Evolutionary conservation across 2,113 vertebrate genomes (phyloP), one percentile per base, ranked within the genome.

Genomic region (Jacana jacana): DNA sequence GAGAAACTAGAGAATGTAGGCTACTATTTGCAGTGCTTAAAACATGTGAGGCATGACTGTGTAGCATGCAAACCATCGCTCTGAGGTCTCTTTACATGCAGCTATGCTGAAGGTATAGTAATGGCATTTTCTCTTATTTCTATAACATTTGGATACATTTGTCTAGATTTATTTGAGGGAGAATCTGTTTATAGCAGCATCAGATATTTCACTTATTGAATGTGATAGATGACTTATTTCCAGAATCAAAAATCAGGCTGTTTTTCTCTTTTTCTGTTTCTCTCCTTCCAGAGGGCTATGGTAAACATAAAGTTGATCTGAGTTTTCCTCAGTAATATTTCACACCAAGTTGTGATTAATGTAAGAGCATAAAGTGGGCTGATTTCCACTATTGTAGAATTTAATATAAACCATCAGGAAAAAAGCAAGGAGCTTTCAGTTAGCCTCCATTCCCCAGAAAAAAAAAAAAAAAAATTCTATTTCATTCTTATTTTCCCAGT

Each of bases 11-110:
- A 76, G 82, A 88, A 97, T 93, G 93, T 89, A 94, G 91, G 86
- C 86, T 93, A 66, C 83, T 94, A 84, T 93, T 97, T 96, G 93
- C 91, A 94, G 81, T 97, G 93, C 73, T 94, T 94, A 94, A 95
- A 95, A 92, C 91, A 92, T 94, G 73, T 46, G 39, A 97, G 86
- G 92, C 92, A 92, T 95, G 91, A 84, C 81, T 84, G 58, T 92
- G 86, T 96, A 92, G 90, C 83, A 83, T 91, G 77, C 95, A 75
- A 93, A 64, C 70, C 82, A 69, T 92, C 86, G 57, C 77, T 96
- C 79, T 95, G 95, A 96, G 94, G 89, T 97, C 85, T 97, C 73
- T 97, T 97, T 96, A 95, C 81, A 93, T 95, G 89, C 95, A 96
- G 92, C 86, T 93, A 87, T 81, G 91, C 91, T 93, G 91, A 97